These are phyloP conservation scores for Papilio gigon DNA, from an alignment of 2,888 invertebrate genomes.

Conservation along the genomic window DNA sequence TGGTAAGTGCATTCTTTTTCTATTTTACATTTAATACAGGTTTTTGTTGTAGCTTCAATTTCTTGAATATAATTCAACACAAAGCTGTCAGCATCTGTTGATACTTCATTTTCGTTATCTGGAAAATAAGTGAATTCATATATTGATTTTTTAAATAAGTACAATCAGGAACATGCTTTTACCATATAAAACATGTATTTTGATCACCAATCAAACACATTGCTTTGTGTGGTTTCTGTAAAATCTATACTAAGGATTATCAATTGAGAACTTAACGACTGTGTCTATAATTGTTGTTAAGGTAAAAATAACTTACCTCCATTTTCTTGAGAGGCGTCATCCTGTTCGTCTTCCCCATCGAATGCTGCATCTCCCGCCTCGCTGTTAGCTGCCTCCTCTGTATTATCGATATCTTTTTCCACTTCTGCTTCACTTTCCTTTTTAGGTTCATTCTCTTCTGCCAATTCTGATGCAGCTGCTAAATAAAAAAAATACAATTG, in stretches of 20 bases:
- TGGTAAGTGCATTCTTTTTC: constrained; percentile 64
- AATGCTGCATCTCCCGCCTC: constrained; percentile 11
- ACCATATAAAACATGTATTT: no score
- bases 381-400: constrained; percentile 30
- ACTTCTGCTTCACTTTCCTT: constrained; percentile 39
- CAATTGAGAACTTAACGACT: not conserved
- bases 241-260: not conserved
- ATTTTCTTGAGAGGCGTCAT: constrained; percentile 35
- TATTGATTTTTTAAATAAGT: not conserved
- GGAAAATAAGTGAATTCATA: constrained; percentile 45
- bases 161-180: not conserved
- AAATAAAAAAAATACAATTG: not conserved
- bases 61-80: constrained; percentile 70
- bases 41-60: constrained; percentile 61
- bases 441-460: constrained; percentile 41
- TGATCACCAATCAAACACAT: not conserved
- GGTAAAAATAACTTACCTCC: constrained; percentile 27
- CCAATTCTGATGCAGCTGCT: constrained; percentile 25
- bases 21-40: constrained; percentile 75
- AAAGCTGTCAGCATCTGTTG: constrained; percentile 62
- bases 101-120: constrained; percentile 81
- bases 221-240: no score
- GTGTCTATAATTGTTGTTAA: not conserved
- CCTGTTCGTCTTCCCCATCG: constrained; percentile 10
- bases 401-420: constrained; percentile 28